Evolutionary conservation across 2,888 invertebrate genomes (phyloP), one percentile per base, ranked within the genome.

Genomic region (Oxyscelio sp.): DNA sequence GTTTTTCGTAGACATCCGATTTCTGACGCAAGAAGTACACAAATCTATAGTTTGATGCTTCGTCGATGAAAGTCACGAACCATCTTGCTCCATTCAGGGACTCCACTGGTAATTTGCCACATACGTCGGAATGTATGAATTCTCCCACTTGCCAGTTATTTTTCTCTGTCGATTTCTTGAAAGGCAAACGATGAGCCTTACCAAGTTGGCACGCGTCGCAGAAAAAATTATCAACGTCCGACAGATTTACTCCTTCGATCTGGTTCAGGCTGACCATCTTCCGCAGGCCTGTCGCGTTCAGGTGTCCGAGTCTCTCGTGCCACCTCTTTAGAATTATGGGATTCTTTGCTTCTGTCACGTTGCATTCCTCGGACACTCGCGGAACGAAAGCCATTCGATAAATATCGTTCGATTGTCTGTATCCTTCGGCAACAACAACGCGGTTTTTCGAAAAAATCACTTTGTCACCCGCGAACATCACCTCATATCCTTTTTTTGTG

Each of bases 231-330:
- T 70, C 40, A 1, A 43, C 27, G 13, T 75, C 68, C 15, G 83
- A 50, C 19, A 87, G 24, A n/a, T 84, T 58, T 0, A 87, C 68
- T 0, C 85, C 88, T 4, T 68, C 31, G 17, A 85, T 80, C 4
- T 73, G 56, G 0, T 56, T 50, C 1, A 71, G 50, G 3, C 68
- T 34, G 0, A 83, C 79, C 21, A 87, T 40, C 11, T 83, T 66
- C 11, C 68, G 52, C 43, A 85, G n/a, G 13, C 73, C 22, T 5
- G 34, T 24, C 4, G 13, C 63, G n/a, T 88, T 88, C 11, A 86
- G 58, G 38, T 87, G 88, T 0, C 87, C 87, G 50, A 87, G 38
- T 24, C 86, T 65, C 43, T 89, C 87, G 70, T 87, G 86, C 86
- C 86, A 88, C 17, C 58, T 43, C 15, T 50, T 82, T 19, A 85